Evolutionary conservation across 2,113 vertebrate species (phyloP).

Genomic region (Panthera uncia): DNA sequence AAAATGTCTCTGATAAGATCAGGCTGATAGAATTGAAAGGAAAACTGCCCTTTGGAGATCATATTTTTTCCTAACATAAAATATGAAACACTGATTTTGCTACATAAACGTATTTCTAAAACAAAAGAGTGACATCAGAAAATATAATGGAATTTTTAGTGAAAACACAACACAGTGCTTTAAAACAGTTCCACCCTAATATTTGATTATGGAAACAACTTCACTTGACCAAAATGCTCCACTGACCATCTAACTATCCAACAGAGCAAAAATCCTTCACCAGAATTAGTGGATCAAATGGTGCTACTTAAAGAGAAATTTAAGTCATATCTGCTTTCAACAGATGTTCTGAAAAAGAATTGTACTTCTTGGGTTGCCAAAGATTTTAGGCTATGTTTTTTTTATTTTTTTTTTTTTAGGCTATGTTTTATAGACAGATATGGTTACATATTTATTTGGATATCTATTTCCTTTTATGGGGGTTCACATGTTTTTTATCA

Average conservation of each 20-base stretch:
- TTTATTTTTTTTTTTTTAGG: not conserved
- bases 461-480: not conserved
- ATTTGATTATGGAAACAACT: constrained; percentile 27
- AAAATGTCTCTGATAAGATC: not conserved
- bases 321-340: constrained; percentile 23
- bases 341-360: constrained; percentile 38
- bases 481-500: not conserved
- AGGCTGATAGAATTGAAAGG: not conserved
- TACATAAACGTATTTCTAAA: constrained; percentile 10
- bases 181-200: not conserved
- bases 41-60: not conserved
- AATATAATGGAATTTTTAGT: not conserved
- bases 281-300: not conserved
- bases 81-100: constrained; percentile 15
- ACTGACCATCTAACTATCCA: not conserved
- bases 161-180: not conserved
- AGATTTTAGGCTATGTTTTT: constrained; percentile 20
- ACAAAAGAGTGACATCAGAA: not conserved
- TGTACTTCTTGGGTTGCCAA: not conserved
- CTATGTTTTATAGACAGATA: constrained; percentile 13
- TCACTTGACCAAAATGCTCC: constrained; percentile 1
- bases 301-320: not conserved
- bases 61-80: constrained; percentile 7
- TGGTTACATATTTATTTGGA: constrained; percentile 12
- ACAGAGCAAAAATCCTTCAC: not conserved